Conservation (phyloP, 2,888 invertebrate genomes). For the Galerucella nymphaeae region DNA sequence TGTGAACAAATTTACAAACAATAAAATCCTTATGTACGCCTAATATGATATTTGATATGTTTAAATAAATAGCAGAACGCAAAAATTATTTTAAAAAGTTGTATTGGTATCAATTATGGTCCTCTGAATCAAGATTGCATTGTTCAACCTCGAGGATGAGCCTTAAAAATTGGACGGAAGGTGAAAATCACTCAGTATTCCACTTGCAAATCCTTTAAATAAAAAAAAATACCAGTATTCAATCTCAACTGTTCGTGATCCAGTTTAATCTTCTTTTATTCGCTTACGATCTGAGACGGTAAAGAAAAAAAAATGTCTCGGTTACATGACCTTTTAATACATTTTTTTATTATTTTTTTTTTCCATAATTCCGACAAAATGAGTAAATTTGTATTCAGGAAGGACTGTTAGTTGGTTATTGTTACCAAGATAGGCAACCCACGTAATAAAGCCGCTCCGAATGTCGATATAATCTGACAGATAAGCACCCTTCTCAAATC, state of each 20-base stretch:
- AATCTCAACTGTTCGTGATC: too few species aligned
- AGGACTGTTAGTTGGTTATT: conserved; percentile 54
- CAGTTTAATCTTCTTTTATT: background rate
- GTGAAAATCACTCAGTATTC: too few species aligned
- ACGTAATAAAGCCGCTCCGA: conserved; percentile 59
- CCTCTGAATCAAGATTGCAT: too few species aligned
- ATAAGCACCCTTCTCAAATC: conserved; percentile 56
- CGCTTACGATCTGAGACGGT: background rate
- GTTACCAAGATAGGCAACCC: conserved; percentile 61
- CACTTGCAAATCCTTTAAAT: too few species aligned
- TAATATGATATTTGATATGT: background rate
- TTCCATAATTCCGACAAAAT: conserved; percentile 57
- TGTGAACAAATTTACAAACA: background rate
- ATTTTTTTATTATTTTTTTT: conserved; percentile 40
- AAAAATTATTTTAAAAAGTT: too few species aligned
- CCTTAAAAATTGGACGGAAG: too few species aligned
- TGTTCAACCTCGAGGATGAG: too few species aligned
- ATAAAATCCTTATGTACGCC: background rate
- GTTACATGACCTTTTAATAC: conserved; percentile 52
- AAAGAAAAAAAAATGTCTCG: conserved; percentile 9
- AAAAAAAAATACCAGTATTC: too few species aligned
- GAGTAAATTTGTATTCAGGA: conserved; percentile 63
- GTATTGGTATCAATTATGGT: too few species aligned
- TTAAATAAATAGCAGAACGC: too few species aligned
- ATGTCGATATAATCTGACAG: conserved; percentile 63